These are phyloP conservation scores for Limosa lapponica DNA, from an alignment of 2,797 vertebrate genomes.

Conservation along the genomic window DNA sequence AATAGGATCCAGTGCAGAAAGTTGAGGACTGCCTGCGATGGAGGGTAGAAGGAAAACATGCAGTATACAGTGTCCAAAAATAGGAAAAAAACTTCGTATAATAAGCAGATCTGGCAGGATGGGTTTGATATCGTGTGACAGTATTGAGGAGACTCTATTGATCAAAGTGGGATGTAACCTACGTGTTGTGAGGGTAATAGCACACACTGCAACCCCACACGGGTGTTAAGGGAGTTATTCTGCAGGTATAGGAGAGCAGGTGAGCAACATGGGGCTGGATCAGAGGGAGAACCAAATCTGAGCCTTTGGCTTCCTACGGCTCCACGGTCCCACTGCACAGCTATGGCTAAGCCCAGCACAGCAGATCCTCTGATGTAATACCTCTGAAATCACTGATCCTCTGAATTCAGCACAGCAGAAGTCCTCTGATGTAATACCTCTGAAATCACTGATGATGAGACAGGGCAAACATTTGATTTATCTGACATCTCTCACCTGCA, in stretches of 20 bases:
- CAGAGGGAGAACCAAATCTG: not conserved
- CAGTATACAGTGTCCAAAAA: not conserved
- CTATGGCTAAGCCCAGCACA: not conserved
- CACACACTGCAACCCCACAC: fast-evolving
- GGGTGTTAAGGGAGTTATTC: not conserved
- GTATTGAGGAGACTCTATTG: fast-evolving
- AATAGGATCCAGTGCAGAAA: fast-evolving
- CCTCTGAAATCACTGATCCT: not conserved
- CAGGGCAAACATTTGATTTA: not conserved
- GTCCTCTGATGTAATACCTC: not conserved
- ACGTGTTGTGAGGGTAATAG: not conserved
- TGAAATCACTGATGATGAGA: not conserved
- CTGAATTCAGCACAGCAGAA: fast-evolving
- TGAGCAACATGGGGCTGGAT: fast-evolving
- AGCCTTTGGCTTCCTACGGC: not conserved
- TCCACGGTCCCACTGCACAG: not conserved
- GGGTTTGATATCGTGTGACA: fast-evolving
- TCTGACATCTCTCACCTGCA: not conserved
- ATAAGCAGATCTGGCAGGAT: fast-evolving
- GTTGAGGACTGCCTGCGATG: not conserved
- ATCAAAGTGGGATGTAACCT: not conserved
- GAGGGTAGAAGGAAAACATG: not conserved
- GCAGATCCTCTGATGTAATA: not conserved
- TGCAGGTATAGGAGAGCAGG: not conserved
- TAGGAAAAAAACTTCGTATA: not conserved